Evolutionary conservation across 2,888 invertebrate genomes (phyloP), one percentile per base, ranked within the genome.

Genomic region (Drosophila formosana): DNA sequence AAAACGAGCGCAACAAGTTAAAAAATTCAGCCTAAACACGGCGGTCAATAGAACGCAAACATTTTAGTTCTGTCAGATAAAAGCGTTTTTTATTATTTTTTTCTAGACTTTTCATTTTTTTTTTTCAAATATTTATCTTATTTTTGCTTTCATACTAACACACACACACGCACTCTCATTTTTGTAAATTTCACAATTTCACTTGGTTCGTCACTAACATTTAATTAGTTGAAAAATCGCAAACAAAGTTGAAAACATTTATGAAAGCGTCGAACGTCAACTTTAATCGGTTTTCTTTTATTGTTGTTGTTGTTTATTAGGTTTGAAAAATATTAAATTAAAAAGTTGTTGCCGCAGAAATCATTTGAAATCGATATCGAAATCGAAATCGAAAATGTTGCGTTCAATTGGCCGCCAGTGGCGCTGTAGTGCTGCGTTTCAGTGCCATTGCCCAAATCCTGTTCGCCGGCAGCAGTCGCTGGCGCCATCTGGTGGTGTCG

Each of bases 261-360:
- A 46, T 30, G 18, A 47, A 55, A 62, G 58, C 32, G 34, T 37
- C 32, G 49, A 41, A 23, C 30, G 11, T 37, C 53, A 79, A 65
- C 83, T 88, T 85, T 90, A 91, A 91, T 89, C 86, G 88, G 87
- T 89, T 89, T 90, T 90, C 30, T 82, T 88, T 91, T 88, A 91
- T 91, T 90, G 89, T 90, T 92, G 91, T 89, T 88, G 90, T 89
- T 89, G 90, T 90, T 82, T 89, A 91, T 89, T 90, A 90, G 90
- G 90, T 82, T 89, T 89, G 66, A 81, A 74, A 70, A 76, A 68
- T 30, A 37, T n/a, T 2, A n/a, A 37, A 5, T n/a, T 11, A n/a
- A 41, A 58, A 74, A 84, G 66, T 73, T 75, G 78, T 78, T 78
- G 75, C 68, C 63, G 52, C 67, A 77, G 46, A 58, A 39, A 9